A percentile compares a stretch with the other conserved stretches of the same genome.
Evolutionary conservation across 2,113 vertebrate species (phyloP).

Genomic region (Vidua chalybeata): DNA sequence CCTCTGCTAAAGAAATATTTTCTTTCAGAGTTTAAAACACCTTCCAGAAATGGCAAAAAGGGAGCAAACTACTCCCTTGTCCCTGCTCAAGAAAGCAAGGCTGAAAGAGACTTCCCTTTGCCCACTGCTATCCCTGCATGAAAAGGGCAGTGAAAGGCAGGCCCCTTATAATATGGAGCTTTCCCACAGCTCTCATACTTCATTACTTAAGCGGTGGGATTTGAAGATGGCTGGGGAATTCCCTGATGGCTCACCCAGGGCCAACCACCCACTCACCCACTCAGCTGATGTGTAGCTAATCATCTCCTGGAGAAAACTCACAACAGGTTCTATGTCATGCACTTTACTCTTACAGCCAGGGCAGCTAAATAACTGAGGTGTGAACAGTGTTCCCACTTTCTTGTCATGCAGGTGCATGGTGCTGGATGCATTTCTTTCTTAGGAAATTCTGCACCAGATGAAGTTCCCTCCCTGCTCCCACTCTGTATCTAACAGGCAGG

Average conservation of each 20-base stretch:
- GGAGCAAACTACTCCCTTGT: background rate
- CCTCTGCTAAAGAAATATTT: background rate
- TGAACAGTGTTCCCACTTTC: background rate
- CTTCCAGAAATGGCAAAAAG: background rate
- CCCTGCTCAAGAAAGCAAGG: background rate
- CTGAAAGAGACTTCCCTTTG: background rate
- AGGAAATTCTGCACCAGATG: accelerated
- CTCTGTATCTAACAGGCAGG: background rate
- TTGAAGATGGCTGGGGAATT: background rate
- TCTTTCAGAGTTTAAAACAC: background rate
- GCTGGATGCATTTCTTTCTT: background rate
- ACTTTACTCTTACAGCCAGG: background rate
- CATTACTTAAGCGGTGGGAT: background rate
- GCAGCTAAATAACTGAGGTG: background rate
- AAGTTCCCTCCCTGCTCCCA: background rate
- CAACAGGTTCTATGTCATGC: background rate
- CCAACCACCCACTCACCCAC: accelerated
- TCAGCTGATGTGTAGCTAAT: background rate
- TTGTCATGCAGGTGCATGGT: background rate
- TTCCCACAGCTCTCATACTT: background rate
- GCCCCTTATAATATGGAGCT: background rate
- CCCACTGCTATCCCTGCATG: background rate
- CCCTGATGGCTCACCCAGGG: background rate
- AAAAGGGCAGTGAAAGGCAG: background rate
- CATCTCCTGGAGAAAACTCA: background rate